Conservation (phyloP, 2,113 vertebrate species). For the rat (Rattus norvegicus) region GRCr8 NC_086020.1:116012501-116013000, state of each 20-base stretch:
- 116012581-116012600: too few species aligned
- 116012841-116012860: background rate
- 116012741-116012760: conserved; percentile 1
- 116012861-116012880: conserved; percentile 9
- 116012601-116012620: too few species aligned
- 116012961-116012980: conserved; percentile 2
- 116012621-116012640: background rate
- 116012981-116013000: background rate
- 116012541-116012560: too few species aligned
- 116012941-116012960: background rate
- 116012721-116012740: background rate
- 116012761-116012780: background rate
- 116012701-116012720: background rate
- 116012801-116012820: background rate
- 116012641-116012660: too few species aligned
- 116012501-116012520: too few species aligned
- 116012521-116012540: too few species aligned
- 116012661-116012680: too few species aligned
- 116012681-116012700: background rate
- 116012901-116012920: background rate
- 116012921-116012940: background rate
- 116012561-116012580: too few species aligned
- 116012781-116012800: conserved; percentile 16
- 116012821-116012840: background rate
- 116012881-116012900: background rate